Conservation (phyloP, 2,888 invertebrate genomes). For the Aelia acuminata region DNA sequence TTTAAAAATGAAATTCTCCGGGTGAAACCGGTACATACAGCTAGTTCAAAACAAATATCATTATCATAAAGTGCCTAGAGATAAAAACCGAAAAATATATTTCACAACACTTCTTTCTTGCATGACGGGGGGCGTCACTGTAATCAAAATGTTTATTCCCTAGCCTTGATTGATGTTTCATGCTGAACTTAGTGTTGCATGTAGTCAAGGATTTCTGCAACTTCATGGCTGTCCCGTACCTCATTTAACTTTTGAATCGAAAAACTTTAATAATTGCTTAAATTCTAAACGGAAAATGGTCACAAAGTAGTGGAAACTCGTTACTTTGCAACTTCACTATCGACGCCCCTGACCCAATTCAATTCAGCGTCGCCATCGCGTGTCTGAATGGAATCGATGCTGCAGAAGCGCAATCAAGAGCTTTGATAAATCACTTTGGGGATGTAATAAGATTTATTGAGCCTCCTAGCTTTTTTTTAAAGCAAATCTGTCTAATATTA, state of each 20-base stretch:
- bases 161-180: not conserved
- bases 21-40: too few relatives aligned
- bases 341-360: not conserved
- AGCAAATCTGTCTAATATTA: not conserved
- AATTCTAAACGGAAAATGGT: not conserved
- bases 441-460: not conserved
- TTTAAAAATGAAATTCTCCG: too few relatives aligned
- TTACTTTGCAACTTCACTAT: not conserved
- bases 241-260: slow-evolving; percentile 18
- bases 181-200: not conserved
- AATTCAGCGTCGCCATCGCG: not conserved
- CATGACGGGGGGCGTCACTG: too few relatives aligned
- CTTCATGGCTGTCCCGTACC: not conserved
- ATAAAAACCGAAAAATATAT: too few relatives aligned
- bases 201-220: not conserved
- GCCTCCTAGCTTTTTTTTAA: not conserved
- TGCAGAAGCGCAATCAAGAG: slow-evolving; percentile 24
- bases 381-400: slow-evolving; percentile 1
- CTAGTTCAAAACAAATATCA: too few relatives aligned
- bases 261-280: slow-evolving; percentile 36
- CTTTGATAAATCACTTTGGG: slow-evolving; percentile 15
- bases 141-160: not conserved
- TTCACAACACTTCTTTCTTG: too few relatives aligned
- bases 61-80: too few relatives aligned
- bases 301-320: not conserved